phyloP scores from a whole-genome alignment of 1,140 invertebrate species.

The Nasonia longicornis region DNA sequence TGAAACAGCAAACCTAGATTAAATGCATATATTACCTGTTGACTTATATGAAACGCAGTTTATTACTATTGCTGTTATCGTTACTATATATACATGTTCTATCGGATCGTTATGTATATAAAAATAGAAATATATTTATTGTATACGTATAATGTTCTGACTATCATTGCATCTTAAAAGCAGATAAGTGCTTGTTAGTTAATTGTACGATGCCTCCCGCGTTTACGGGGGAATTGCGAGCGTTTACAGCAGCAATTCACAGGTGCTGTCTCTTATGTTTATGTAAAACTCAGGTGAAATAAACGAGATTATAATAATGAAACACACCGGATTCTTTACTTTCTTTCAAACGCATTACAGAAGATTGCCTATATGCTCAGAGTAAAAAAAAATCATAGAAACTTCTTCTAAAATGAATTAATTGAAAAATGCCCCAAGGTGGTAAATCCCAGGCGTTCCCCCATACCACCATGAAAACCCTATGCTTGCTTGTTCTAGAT shows the following conservation, averaged over 20 bases:
- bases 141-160: conserved; percentile 31
- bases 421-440: neutral
- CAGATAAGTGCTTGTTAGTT: neutral
- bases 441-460: neutral
- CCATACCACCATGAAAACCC: neutral
- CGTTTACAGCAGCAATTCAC: neutral
- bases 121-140: conserved; percentile 49
- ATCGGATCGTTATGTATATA: conserved; percentile 31
- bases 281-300: conserved; percentile 38
- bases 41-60: conserved; percentile 6
- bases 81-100: conserved; percentile 15
- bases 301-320: conserved; percentile 21
- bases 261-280: neutral
- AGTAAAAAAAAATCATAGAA: neutral
- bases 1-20: conserved; percentile 36
- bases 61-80: conserved; percentile 8
- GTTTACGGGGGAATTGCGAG: neutral
- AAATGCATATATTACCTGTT: neutral
- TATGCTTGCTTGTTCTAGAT: conserved; percentile 68
- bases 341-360: neutral
- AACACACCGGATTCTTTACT: neutral
- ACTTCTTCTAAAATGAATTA: neutral
- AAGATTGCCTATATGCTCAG: neutral
- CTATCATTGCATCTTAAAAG: conserved; percentile 6
- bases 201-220: neutral